Evolutionary conservation across 2,113 vertebrate species (phyloP), one percentile per base, ranked within the genome.

Genomic region (Nicator chloris): DNA sequence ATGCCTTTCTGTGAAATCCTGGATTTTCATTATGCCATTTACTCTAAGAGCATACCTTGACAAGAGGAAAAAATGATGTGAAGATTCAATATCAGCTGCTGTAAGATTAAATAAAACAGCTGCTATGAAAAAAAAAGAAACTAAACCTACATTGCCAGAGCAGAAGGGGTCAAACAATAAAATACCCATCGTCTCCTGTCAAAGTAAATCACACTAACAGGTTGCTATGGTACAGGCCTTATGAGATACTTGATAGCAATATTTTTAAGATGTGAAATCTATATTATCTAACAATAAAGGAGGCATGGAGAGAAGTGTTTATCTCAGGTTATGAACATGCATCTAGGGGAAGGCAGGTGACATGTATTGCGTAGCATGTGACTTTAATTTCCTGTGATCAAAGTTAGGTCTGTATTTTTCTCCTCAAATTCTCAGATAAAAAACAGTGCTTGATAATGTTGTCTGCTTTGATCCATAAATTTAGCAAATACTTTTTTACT

Each of bases 141-240:
- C 39, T 54, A 83, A 90, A 54, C 49, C 33, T 88, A 82, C 71
- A 40, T 68, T 90, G 54, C 50, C 59, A 94, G 94, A 96, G 87
- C 68, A 90, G 80, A 92, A 95, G 20, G 47, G 91, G 95, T 96
- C 97, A 97, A 96, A 93, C 95, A 97, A 96, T 97, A 97, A 97
- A 96, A 96, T 84, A 93, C 45, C 71, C 65, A 92, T 96, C 71
- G 37, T 90, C 86, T 96, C 57, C 81, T 95, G 96, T 94, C 95
- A 96, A 91, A 97, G 61, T 93, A 96, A 97, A 97, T 97, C 91
- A 92, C 75, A 60, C 91, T 92, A 96, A 97, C 91, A 92, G 71
- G 92, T 93, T 95, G 82, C 95, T 93, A 80, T 92, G 89, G 88
- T 66, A 88, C 78, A 86, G 82, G 39, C 4, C 0, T 93, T 96